Evolutionary conservation across 2,797 vertebrate species (phyloP).

Genomic region (Sciurus vulgaris): DNA sequence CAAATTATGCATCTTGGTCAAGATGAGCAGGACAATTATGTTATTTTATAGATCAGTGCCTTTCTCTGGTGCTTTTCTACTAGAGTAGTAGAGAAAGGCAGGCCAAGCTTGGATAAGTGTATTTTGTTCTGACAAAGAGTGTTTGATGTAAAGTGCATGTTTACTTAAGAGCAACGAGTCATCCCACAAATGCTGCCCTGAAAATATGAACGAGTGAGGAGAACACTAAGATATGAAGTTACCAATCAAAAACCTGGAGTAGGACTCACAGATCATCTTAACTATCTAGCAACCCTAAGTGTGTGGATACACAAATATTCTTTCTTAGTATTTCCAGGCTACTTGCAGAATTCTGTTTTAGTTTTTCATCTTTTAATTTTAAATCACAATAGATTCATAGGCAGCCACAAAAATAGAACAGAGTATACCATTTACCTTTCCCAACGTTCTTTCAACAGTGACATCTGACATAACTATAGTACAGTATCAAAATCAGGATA

Average conservation of each 20-base stretch:
- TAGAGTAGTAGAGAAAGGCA: slow-evolving; percentile 33
- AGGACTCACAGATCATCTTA: slow-evolving; percentile 50
- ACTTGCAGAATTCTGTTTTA: slow-evolving; percentile 19
- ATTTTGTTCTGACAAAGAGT: slow-evolving; percentile 67
- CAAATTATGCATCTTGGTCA: slow-evolving; percentile 67
- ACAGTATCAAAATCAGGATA: not conserved
- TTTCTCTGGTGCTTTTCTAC: slow-evolving; percentile 65
- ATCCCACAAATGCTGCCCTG: slow-evolving; percentile 1
- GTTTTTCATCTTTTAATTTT: not conserved
- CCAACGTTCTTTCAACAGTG: not conserved
- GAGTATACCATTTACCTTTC: not conserved
- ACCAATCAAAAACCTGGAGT: slow-evolving; percentile 7
- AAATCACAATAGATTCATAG: slow-evolving; percentile 41
- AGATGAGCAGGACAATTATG: slow-evolving; percentile 69
- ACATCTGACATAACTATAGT: not conserved
- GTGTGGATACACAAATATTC: not conserved
- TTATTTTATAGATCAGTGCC: slow-evolving; percentile 58
- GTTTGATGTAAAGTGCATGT: slow-evolving; percentile 48
- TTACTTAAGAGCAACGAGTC: slow-evolving; percentile 24
- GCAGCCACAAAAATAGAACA: not conserved
- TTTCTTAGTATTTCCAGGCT: not conserved
- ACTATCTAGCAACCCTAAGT: not conserved
- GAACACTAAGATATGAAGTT: slow-evolving; percentile 30
- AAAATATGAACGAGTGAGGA: slow-evolving; percentile 52
- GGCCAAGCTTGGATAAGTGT: not conserved